These are phyloP conservation scores for Polietes domitor DNA, from an alignment of 2,888 invertebrate species.

Conservation along the genomic window DNA sequence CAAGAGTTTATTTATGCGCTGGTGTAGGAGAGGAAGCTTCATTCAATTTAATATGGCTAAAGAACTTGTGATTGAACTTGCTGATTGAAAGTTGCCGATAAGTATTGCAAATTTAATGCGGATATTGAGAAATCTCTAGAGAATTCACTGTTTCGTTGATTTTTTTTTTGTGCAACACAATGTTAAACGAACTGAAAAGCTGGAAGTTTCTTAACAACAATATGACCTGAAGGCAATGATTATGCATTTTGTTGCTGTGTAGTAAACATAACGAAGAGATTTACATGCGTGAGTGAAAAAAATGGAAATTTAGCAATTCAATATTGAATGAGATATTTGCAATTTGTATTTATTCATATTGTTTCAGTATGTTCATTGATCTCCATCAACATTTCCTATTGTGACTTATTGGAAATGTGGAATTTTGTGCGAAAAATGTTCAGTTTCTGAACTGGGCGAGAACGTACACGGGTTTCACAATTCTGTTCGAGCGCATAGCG, in stretches of 20 bases:
- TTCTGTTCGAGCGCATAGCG: too few species aligned
- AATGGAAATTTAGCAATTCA: too few species aligned
- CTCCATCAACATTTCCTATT: too few species aligned
- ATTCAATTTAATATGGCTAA: neutral
- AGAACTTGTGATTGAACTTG: neutral
- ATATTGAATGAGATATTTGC: too few species aligned
- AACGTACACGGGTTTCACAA: too few species aligned
- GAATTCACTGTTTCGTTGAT: neutral
- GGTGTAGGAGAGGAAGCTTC: neutral
- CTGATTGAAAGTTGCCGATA: neutral
- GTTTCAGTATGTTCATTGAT: too few species aligned
- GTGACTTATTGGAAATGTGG: too few species aligned
- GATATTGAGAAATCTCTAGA: neutral
- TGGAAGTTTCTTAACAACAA: neutral
- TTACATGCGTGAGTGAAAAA: neutral
- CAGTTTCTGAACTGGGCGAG: too few species aligned
- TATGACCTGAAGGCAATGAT: neutral
- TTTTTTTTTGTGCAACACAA: neutral
- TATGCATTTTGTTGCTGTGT: neutral
- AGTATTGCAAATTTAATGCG: neutral
- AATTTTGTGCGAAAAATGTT: too few species aligned
- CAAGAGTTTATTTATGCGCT: neutral
- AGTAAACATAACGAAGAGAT: neutral
- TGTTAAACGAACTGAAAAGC: constrained; percentile 7
- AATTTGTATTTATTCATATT: too few species aligned